Evolutionary conservation across 2,888 invertebrate genomes (phyloP), one percentile per base, ranked within the genome.

Genomic region (Galeruca laticollis): DNA sequence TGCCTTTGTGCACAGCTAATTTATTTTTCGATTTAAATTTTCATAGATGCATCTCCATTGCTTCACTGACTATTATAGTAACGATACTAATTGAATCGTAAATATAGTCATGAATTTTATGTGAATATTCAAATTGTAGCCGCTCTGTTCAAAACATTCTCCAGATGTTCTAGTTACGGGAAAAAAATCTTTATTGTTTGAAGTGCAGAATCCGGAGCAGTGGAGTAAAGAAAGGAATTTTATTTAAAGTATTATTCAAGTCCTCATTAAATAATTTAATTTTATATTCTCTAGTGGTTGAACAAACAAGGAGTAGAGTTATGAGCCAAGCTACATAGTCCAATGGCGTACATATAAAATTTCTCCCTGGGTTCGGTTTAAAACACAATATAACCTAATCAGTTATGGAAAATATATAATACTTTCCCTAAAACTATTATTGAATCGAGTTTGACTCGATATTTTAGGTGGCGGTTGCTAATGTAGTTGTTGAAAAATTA

Each of bases 241-340:
- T 69, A 60, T 63, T 67, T 67, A 56, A 54, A 64, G 47, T 66
- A 69, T 70, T 69, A 69, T 73, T 68, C 64, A 68, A 70, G 60
- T 62, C 49, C 68, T 73, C 68, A 73, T 70, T 73, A 70, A 65
- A 65, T 59, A 68, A 66, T 62, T 64, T 61, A 67, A 73, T 70
- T 66, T 66, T 63, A 69, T 68, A 73, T 73, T 73, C 70, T 70
- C 69, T 63, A 69, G 69, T 69, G 69, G 68, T 60, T 69, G 69
- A 70, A 33, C 54, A 63, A 33, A 60, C 63, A 60, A 66, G 61
- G 61, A 6, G 18, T 10, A n/a, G 18, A 47, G 15, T 8, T 47
- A 5, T 15, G 15, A 47, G 47, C 15, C 47, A 51, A 63, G 52
- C 64, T 60, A 37, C 61, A 69, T 47, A 13, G 15, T 47, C 47